Base-by-base conservation (phyloP, 1,140 invertebrate species). In the Drosophila watanabei region DNA sequence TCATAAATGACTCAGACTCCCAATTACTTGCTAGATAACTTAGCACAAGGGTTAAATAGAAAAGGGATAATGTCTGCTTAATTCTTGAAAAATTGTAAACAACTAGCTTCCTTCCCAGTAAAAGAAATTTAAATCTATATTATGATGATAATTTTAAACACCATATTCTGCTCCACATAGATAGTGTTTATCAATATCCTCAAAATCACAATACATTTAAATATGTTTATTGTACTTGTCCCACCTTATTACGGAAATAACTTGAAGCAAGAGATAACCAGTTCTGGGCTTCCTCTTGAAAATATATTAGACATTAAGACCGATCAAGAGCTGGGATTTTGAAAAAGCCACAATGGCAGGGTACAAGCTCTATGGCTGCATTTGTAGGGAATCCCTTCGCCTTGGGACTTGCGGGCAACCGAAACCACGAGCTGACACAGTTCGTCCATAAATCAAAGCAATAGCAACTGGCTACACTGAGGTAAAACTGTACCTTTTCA, bases 331-430 rank as follows among this genome's bases (percentile, higher is more conserved):
- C n/a, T 20, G 28, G 30, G 7, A 51, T 30, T 45, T 64, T 33
- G 4, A 2, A 35, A 30, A 72, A 73, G 35, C 45, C 68, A 51
- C 70, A 73, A 20, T 30, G 9, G 24, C 30, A 11, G 9, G 16
- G 28, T n/a, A 43, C 46, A 33, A 35, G 20, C 32, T 11, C 30
- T 18, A 20, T 20, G 24, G 30, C 24, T 37, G 49, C 49, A 57
- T 32, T 71, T 71, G 7, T 69, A 71, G 28, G 68, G 68, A 43
- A 71, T 71, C 68, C 4, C 43, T 14, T 13, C 35, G 45, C 37
- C 20, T 52, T 73, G 10, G 8, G 6, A 28, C 20, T 56, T 24
- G 33, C 10, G 20, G 52, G 33, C 52, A 54, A 43, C 9, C 30
- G 13, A 72, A 61, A 48, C 70, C 70, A 24, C 68, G 20, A 13